phyloP scores from a whole-genome alignment of 2,888 invertebrate genomes.

The Eumerus sabulonum region DNA sequence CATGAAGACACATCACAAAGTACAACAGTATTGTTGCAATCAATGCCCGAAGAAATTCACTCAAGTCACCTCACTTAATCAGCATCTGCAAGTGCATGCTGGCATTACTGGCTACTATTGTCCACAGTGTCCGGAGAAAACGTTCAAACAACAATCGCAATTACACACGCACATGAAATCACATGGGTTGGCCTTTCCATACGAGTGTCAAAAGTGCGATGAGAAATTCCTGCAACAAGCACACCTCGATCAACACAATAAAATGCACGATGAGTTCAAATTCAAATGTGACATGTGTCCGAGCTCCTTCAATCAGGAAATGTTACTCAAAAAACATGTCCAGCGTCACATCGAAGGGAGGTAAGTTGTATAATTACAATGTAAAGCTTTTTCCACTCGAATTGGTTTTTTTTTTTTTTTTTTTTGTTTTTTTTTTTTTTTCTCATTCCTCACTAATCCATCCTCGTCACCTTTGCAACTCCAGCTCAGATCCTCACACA shows the following conservation, averaged over 20 bases:
- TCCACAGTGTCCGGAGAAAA: slow-evolving; percentile 79
- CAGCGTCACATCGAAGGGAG: slow-evolving; percentile 79
- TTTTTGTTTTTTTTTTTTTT: not conserved
- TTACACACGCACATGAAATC: slow-evolving; percentile 79
- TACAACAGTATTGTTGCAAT: slow-evolving; percentile 79
- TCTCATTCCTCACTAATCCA: slow-evolving; percentile 1
- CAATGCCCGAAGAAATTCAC: slow-evolving; percentile 79
- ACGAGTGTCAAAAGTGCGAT: slow-evolving; percentile 78
- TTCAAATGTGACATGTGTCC: slow-evolving; percentile 79
- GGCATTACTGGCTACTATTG: slow-evolving; percentile 78
- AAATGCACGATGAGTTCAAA: slow-evolving; percentile 79
- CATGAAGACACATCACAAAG: slow-evolving; percentile 79
- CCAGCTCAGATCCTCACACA: slow-evolving; percentile 20
- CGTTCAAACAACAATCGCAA: slow-evolving; percentile 78
- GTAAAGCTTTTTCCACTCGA: not conserved
- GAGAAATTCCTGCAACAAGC: slow-evolving; percentile 79
- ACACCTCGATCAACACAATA: slow-evolving; percentile 78
- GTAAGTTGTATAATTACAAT: slow-evolving; percentile 61
- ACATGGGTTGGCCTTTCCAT: slow-evolving; percentile 78
- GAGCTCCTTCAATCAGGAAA: slow-evolving; percentile 78
- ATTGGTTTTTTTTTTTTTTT: slow-evolving; percentile 1
- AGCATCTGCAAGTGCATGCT: slow-evolving; percentile 78
- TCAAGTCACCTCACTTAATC: slow-evolving; percentile 79
- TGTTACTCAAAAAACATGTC: slow-evolving; percentile 78
- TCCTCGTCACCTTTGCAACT: slow-evolving; percentile 36